Evolutionary conservation across 2,797 vertebrate species (phyloP).

Genomic region (Pseudochaenichthys georgianus): DNA sequence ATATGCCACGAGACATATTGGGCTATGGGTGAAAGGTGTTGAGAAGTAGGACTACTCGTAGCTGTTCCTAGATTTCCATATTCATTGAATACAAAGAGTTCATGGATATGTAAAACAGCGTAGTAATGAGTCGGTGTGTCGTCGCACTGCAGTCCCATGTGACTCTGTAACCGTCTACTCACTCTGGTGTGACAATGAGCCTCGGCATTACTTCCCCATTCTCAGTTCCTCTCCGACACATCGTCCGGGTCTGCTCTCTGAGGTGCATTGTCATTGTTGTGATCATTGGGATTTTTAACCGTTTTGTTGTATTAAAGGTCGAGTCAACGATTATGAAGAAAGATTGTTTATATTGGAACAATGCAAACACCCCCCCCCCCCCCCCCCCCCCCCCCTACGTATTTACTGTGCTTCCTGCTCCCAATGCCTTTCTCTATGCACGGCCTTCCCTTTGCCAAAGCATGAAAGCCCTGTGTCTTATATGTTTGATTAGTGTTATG

Average conservation of each 20-base stretch:
- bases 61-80: constrained; percentile 7
- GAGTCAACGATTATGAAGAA: too few relatives aligned
- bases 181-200: constrained; percentile 73
- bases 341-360: too few relatives aligned
- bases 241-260: neutral
- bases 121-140: constrained; percentile 30
- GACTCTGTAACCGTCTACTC: constrained; percentile 55
- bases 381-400: too few relatives aligned
- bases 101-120: constrained; percentile 16
- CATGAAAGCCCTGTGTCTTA: too few relatives aligned
- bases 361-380: too few relatives aligned
- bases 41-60: neutral
- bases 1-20: neutral
- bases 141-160: constrained; percentile 32
- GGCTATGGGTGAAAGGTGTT: neutral
- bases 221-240: constrained; percentile 49
- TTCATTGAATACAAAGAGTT: neutral
- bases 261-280: neutral
- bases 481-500: too few relatives aligned
- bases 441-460: too few relatives aligned
- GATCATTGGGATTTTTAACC: neutral
- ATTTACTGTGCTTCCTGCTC: too few relatives aligned
- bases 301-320: neutral
- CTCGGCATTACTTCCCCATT: constrained; percentile 74
- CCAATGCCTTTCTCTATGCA: too few relatives aligned